Percentiles rank a stretch among this genome's conserved stretches.
These are phyloP conservation scores for Diglossa brunneiventris DNA, from an alignment of 2,113 vertebrate genomes.

Conservation along the genomic window DNA sequence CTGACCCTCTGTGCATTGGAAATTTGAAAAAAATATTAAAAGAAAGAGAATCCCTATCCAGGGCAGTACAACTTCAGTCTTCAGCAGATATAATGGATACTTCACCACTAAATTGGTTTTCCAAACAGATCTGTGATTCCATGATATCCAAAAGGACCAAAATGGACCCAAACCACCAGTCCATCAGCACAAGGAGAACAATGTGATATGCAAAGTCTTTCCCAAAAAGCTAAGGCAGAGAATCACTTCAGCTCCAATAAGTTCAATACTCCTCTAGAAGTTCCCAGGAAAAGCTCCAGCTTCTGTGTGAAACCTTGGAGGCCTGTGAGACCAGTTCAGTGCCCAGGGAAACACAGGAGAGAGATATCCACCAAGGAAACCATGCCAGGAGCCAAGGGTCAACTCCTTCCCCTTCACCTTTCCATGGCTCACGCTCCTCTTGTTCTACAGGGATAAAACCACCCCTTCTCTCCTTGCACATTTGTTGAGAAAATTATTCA, in stretches of 20 bases:
- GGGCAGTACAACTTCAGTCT: not conserved
- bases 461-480: not conserved
- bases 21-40: not conserved
- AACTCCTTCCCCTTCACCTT: not conserved
- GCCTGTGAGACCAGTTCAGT: not conserved
- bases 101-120: not conserved
- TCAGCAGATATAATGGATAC: not conserved
- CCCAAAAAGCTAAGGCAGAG: accelerated
- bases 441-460: not conserved
- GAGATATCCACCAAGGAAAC: not conserved
- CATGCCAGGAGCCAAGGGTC: not conserved
- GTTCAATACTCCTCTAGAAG: not conserved
- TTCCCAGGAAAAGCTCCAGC: not conserved
- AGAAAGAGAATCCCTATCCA: not conserved
- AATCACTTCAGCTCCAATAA: not conserved
- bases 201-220: accelerated
- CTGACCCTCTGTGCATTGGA: not conserved
- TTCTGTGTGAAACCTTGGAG: not conserved
- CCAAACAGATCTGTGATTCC: not conserved
- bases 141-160: not conserved
- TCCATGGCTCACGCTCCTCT: not conserved
- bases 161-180: accelerated
- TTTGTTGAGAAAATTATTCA: not conserved
- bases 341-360: not conserved
- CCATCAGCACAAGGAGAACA: not conserved